Evolutionary conservation across 2,888 invertebrate genomes (phyloP).

Genomic region (Phania funesta): DNA sequence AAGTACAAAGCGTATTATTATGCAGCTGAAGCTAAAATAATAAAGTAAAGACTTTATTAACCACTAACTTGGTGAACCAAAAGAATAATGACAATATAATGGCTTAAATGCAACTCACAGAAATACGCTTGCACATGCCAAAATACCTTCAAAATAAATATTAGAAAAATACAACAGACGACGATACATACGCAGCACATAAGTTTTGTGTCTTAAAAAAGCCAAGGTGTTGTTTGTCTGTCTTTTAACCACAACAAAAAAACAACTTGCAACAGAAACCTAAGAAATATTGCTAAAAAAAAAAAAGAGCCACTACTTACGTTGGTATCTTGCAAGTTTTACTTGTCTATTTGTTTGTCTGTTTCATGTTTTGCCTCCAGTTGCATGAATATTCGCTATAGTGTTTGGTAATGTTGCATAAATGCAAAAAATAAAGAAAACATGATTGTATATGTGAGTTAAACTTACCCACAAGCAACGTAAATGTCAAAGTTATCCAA

Average conservation of each 20-base stretch:
- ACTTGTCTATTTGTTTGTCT: constrained; percentile 16
- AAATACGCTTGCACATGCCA: neutral
- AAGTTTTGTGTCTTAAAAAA: constrained; percentile 17
- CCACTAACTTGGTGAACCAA: constrained; percentile 56
- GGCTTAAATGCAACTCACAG: constrained; percentile 42
- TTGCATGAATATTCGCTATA: neutral
- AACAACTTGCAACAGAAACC: constrained; percentile 9
- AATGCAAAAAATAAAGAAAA: constrained; percentile 14
- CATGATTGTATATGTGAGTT: constrained; percentile 43
- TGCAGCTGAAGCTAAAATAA: constrained; percentile 32
- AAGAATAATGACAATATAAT: constrained; percentile 67
- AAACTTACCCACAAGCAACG: constrained; percentile 68
- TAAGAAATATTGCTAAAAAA: constrained; percentile 15
- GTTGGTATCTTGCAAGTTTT: constrained; percentile 32
- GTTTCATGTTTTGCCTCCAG: neutral
- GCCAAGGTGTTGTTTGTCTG: constrained; percentile 56
- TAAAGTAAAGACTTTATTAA: constrained; percentile 44
- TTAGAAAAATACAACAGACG: neutral
- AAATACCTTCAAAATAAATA: neutral
- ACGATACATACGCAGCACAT: constrained; percentile 29
- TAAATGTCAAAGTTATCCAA: constrained; percentile 70
- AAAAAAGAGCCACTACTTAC: constrained; percentile 26
- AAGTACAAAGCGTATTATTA: constrained; percentile 6
- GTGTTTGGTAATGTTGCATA: constrained; percentile 32
- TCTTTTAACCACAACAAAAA: neutral